Conservation (phyloP, 1,140 invertebrate species). For the Bicyclus anynana region DNA sequence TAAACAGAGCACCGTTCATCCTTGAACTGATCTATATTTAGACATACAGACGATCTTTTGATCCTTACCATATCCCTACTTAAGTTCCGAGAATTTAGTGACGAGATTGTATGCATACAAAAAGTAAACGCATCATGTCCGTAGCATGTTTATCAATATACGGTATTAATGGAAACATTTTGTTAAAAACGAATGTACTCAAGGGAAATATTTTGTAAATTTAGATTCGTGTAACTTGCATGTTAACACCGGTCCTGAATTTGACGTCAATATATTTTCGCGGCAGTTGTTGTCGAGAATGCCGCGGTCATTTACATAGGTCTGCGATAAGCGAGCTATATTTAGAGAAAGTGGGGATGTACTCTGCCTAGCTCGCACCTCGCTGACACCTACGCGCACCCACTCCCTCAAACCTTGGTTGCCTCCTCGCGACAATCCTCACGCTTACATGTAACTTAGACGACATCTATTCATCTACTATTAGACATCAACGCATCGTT, state of each 20-base stretch:
- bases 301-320: constrained; percentile 73
- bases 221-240: constrained; percentile 34
- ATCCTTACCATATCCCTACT: constrained; percentile 22
- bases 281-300: constrained; percentile 57
- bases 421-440: background rate
- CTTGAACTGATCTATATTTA: constrained; percentile 41
- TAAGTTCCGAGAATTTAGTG: constrained; percentile 17
- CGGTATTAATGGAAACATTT: background rate
- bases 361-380: constrained; percentile 46
- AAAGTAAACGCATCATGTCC: background rate
- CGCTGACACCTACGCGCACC: constrained; percentile 47
- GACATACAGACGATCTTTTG: constrained; percentile 30
- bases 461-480: constrained; percentile 13
- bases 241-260: constrained; percentile 39
- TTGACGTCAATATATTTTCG: constrained; percentile 41
- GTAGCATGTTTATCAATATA: background rate
- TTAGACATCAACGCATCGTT: constrained; percentile 36
- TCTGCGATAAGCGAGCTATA: constrained; percentile 71
- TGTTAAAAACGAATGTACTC: background rate
- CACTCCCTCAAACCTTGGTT: constrained; percentile 18
- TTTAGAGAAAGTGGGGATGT: constrained; percentile 65
- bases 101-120: constrained; percentile 14
- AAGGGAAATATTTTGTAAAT: background rate
- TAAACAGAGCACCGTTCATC: constrained; percentile 35
- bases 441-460: constrained; percentile 20